phyloP scores from a whole-genome alignment of 1,140 invertebrate genomes.

The Stratiolaelaps scimitus region DNA sequence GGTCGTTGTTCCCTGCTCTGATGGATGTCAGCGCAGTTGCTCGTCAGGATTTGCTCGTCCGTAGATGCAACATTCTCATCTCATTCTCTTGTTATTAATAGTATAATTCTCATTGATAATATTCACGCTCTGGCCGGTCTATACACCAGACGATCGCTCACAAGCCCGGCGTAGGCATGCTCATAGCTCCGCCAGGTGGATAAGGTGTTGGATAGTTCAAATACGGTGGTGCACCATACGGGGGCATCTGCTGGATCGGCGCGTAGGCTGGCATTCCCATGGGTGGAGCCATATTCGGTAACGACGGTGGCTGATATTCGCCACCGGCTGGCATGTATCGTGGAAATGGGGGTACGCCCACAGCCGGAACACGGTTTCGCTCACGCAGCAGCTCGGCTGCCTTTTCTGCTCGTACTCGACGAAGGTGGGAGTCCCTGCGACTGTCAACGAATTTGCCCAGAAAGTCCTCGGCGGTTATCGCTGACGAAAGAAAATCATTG shows the following conservation, averaged over 20 bases:
- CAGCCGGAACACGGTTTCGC: background rate
- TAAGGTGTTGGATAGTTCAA: background rate
- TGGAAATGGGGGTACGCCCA: background rate
- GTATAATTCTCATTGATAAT: too few species aligned
- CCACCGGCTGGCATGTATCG: background rate
- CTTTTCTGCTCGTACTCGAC: background rate
- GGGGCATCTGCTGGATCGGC: too few species aligned
- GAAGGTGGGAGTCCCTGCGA: constrained; percentile 3
- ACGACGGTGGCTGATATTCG: constrained; percentile 8
- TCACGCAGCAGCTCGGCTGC: constrained; percentile 11
- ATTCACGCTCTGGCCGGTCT: too few species aligned
- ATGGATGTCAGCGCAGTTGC: too few species aligned
- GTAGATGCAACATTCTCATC: too few species aligned
- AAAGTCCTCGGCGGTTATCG: background rate
- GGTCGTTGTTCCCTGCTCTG: too few species aligned
- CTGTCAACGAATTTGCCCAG: background rate
- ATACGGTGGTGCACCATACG: background rate
- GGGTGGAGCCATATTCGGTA: background rate
- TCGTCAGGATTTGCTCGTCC: too few species aligned
- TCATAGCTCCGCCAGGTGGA: background rate
- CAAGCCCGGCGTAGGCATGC: constrained; percentile 12
- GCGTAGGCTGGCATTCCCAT: too few species aligned
- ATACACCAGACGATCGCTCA: too few species aligned
- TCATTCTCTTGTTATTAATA: too few species aligned
- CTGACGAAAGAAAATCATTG: background rate